Evolutionary conservation across 1,140 invertebrate species (phyloP).

Genomic region (Drosophila nannoptera): DNA sequence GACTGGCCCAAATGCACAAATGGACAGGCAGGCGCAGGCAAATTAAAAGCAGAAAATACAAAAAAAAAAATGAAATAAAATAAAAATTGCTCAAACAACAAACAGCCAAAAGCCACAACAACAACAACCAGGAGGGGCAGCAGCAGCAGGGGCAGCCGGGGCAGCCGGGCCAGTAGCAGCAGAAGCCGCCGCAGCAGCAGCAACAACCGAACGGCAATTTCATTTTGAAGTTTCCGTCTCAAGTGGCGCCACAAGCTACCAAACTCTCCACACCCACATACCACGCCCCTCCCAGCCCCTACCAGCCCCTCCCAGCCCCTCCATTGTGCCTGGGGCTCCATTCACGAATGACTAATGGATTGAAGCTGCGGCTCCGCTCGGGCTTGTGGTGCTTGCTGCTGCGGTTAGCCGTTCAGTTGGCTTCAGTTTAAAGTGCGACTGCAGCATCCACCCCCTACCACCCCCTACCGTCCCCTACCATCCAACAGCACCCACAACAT

Average conservation of each 20-base stretch:
- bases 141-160: no score
- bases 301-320: no score
- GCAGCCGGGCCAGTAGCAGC: no score
- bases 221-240: slow-evolving; percentile 72
- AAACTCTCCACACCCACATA: neutral
- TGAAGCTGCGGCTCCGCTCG: slow-evolving; percentile 11
- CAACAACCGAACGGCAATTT: slow-evolving; percentile 52
- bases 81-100: no score
- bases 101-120: slow-evolving; percentile 43
- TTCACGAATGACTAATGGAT: slow-evolving; percentile 52
- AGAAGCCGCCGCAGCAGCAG: no score
- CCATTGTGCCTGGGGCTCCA: neutral
- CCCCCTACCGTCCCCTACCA: neutral
- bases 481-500: neutral
- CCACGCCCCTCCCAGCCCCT: neutral
- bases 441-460: neutral
- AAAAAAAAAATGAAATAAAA: no score
- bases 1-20: slow-evolving; percentile 35
- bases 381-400: neutral
- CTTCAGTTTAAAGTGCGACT: slow-evolving; percentile 43
- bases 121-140: no score
- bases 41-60: slow-evolving; percentile 45
- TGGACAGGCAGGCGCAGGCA: neutral
- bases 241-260: slow-evolving; percentile 55
- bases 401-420: slow-evolving; percentile 25